Evolutionary conservation across 1,140 invertebrate species (phyloP).

Genomic region (Condylostylus longicornis): DNA sequence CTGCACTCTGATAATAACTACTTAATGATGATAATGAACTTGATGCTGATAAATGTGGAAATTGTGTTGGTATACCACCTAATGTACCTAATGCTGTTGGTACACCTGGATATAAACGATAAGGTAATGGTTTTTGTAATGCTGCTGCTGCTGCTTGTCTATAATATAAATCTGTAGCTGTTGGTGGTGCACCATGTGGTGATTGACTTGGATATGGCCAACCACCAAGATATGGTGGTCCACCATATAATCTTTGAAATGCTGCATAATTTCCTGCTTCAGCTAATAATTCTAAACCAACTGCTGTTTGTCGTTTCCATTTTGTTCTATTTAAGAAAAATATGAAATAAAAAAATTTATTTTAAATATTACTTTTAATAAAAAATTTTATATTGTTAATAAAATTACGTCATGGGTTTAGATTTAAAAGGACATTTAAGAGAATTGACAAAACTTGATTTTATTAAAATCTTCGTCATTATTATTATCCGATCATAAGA

Average conservation of each 20-base stretch:
- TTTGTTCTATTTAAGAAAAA: conserved; percentile 73
- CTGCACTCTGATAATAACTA: conserved; percentile 28
- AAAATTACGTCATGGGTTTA: too few species aligned
- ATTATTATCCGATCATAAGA: too few species aligned
- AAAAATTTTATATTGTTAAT: too few species aligned
- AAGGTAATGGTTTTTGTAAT: conserved; percentile 76
- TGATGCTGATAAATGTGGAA: conserved; percentile 30
- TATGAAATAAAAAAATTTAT: conserved; percentile 6
- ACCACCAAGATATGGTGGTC: conserved; percentile 47
- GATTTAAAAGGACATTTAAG: too few species aligned
- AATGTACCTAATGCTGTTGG: conserved; percentile 18
- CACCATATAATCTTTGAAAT: conserved; percentile 83
- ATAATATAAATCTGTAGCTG: conserved; percentile 64
- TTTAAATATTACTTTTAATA: too few species aligned
- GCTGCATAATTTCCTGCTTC: conserved; percentile 95
- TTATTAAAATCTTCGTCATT: too few species aligned
- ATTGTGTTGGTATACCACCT: conserved; percentile 17
- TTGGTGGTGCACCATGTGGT: conserved; percentile 37
- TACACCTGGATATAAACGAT: conserved; percentile 39
- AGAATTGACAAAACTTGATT: too few species aligned
- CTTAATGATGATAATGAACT: conserved; percentile 30
- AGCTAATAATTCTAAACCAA: conserved; percentile 86
- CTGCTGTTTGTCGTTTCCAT: conserved; percentile 98
- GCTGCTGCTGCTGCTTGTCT: conserved; percentile 48
- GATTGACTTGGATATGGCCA: conserved; percentile 43